Conservation (phyloP, 2,888 invertebrate species). For the Dryococelus australis region DNA sequence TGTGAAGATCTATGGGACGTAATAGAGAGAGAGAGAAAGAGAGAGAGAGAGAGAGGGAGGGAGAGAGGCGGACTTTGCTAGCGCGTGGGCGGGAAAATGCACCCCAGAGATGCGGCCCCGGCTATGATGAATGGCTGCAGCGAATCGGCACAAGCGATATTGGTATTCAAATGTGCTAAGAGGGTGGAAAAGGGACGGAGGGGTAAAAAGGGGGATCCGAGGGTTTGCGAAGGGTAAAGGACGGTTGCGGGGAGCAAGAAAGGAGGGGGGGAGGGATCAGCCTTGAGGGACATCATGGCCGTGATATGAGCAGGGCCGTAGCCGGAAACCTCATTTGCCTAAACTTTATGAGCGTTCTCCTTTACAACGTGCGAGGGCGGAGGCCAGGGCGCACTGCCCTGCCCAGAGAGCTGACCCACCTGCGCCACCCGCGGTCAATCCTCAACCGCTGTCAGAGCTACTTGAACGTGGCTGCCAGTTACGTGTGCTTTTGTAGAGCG, state of each 20-base stretch:
- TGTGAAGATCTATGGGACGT: background rate
- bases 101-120: conserved; percentile 34
- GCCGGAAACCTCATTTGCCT: conserved; percentile 36
- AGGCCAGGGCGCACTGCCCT: background rate
- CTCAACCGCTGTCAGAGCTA: background rate
- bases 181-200: conserved; percentile 23
- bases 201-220: background rate
- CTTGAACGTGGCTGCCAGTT: too few species aligned
- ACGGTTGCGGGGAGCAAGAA: background rate
- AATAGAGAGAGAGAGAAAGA: background rate
- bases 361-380: conserved; percentile 17
- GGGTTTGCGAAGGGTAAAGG: too few species aligned
- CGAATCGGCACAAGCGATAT: conserved; percentile 38
- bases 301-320: conserved; percentile 37
- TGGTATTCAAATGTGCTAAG: conserved; percentile 42
- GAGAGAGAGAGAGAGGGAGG: too few species aligned
- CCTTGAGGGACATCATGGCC: conserved; percentile 35
- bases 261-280: conserved; percentile 4
- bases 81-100: conserved; percentile 31
- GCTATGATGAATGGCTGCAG: conserved; percentile 34
- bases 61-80: background rate
- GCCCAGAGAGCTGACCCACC: background rate
- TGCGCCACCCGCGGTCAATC: too few species aligned
- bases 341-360: conserved; percentile 38
- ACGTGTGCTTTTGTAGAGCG: too few species aligned